Base-by-base conservation (phyloP, 2,888 invertebrate species). In the Heliconius charithonia region DNA sequence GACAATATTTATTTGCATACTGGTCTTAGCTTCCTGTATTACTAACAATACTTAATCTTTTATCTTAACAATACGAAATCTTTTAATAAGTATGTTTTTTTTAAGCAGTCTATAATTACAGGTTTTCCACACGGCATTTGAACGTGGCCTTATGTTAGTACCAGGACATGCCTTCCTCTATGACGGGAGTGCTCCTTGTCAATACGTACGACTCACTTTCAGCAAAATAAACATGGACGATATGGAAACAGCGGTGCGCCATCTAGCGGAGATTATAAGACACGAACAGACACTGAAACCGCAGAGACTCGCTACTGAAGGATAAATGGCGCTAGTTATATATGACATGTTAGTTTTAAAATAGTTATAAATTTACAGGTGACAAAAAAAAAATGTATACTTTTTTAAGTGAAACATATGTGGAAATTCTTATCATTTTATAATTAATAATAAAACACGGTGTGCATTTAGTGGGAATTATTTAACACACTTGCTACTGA, bases 101-200 rank as follows among this genome's bases (percentile, higher is more conserved):
- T 63, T 27, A 16, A 27, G 25, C 25, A 59, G 16, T 27, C 16
- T 63, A 4, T 63, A 71, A 63, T 83, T 83, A 0, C 86, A 94
- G 94, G 93, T 93, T 19, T 93, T 94, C 81, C 86, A 90, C 75
- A 95, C 96, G 75, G 97, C 97, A 0, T 89, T 97, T 32, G 93
- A 95, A 76, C 96, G 97, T 78, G 96, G 97, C 16, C 95, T 97
- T 2, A 96, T 97, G 86, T 91, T 97, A 82, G 96, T 97, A 0
- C 98, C 98, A 0, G 98, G 98, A 0, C 97, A 96, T 81, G 97
- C 96, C 0, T 98, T 97, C 88, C 95, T 96, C 89, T 95, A 95
- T 75, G 96, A 97, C 88, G 93, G 95, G 0, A 90, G 91, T 63
- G 92, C 95, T 80, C 96, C 97, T 19, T 97, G 96, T 83, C 96